Base-by-base conservation (phyloP, 2,888 invertebrate genomes). In the Eupithecia insigniata region DNA sequence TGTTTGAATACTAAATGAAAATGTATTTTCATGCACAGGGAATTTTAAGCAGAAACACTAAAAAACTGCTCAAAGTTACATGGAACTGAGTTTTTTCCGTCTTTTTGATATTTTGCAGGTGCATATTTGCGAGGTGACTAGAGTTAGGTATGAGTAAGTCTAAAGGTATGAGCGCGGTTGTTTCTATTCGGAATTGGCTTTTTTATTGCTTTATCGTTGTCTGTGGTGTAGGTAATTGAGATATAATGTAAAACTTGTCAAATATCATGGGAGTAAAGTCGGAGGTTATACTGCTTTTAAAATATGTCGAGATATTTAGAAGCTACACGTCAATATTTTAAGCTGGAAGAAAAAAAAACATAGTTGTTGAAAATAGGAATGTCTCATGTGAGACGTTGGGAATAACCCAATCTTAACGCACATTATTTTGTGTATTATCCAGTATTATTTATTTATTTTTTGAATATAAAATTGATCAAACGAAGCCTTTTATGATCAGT, bases 1-100 rank as follows among this genome's bases (percentile, higher is more conserved):
- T 78, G 81, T 85, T 85, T 84, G 82, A 84, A 83, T 81, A 83
- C 76, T 76, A 79, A 73, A 85, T 86, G 79, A 84, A 86, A 86
- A 83, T 85, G 82, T 83, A 84, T 81, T 82, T 69, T 72, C 71
- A 72, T 67, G 80, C 78, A 82, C 76, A 82, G 79, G 70, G 84
- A 82, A 81, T 82, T 83, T 80, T 78, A 79, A 81, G 78, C 77
- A 71, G 70, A 43, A 73, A 62, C 72, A 67, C 69, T 69, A 72
- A 69, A 75, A 74, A 65, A 61, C 30, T 67, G 36, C 58, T 36
- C 51, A 60, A 51, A 73, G 70, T 55, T 68, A 62, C 70, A 67
- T 51, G 62, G 69, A 71, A 69, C 51, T 39, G 30, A 46, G 22
- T 60, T 67, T 58, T 55, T 67, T 72, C 32, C 26, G 22, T 67